Conservation (phyloP, 2,113 vertebrate species). For the Cricetomys ansorgei region DNA sequence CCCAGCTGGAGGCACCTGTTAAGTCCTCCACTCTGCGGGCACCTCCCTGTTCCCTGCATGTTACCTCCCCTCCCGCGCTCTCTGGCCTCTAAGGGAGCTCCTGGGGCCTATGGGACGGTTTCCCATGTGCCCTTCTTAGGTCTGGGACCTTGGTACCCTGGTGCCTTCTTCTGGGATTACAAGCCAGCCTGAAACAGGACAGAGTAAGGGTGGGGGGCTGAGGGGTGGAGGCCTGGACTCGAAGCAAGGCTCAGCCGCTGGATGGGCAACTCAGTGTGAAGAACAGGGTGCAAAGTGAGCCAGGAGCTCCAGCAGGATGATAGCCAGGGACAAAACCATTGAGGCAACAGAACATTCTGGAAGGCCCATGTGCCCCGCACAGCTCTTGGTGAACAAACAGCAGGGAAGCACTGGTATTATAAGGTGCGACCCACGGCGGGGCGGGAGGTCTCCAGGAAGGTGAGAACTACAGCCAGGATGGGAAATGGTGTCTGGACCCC, state of each 20-base stretch:
- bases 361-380: background rate
- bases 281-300: background rate
- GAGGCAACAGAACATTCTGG: background rate
- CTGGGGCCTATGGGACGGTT: background rate
- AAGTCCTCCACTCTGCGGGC: background rate
- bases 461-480: too few relatives aligned
- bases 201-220: background rate
- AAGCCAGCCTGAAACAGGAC: background rate
- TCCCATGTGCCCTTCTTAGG: too few relatives aligned
- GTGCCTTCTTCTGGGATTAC: background rate
- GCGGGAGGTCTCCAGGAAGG: background rate
- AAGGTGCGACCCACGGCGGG: background rate
- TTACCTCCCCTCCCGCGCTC: background rate
- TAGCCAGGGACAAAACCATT: accelerated
- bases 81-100: too few relatives aligned
- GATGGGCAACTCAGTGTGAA: background rate
- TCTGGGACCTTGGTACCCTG: background rate
- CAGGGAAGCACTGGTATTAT: background rate
- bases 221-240: background rate
- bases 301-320: background rate
- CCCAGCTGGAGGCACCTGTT: background rate
- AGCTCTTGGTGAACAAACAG: background rate
- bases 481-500: too few relatives aligned
- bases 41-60: background rate
- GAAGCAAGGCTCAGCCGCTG: background rate